Conservation (phyloP, 2,113 vertebrate species). For the Platichthys stellatus region DNA sequence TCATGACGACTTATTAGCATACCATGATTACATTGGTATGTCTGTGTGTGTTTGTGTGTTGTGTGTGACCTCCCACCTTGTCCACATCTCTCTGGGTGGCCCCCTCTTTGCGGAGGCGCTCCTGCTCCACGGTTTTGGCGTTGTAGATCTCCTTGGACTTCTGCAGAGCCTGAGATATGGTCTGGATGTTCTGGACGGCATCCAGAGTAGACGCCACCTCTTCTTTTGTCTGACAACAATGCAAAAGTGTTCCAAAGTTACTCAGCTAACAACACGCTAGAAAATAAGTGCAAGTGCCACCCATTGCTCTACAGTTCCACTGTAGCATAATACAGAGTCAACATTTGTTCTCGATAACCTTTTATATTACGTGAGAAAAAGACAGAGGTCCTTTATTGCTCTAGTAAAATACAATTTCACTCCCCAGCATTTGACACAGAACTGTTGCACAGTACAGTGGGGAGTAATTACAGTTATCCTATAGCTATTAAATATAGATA, state of each 20-base stretch:
- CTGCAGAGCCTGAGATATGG: constrained; percentile 91
- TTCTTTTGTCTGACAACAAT: constrained; percentile 89
- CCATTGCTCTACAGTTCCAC: not conserved
- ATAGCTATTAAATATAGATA: constrained; percentile 4
- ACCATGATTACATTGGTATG: constrained; percentile 41
- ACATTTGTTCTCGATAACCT: constrained; percentile 16
- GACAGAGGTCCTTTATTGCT: constrained; percentile 2
- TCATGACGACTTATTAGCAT: constrained; percentile 59
- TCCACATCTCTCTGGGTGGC: constrained; percentile 95
- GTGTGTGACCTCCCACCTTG: constrained; percentile 85
- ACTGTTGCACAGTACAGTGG: constrained; percentile 18
- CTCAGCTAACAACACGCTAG: not conserved
- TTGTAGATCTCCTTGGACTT: constrained; percentile 98
- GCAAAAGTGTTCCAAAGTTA: not conserved
- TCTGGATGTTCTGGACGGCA: constrained; percentile 96
- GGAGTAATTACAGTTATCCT: constrained; percentile 24
- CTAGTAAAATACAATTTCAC: constrained; percentile 2
- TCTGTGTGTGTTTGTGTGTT: constrained; percentile 42
- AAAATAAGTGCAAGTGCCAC: constrained; percentile 2
- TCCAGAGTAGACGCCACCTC: constrained; percentile 96
- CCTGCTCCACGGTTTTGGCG: constrained; percentile 92
- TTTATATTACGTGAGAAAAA: constrained; percentile 10
- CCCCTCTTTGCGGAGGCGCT: constrained; percentile 95
- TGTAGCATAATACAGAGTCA: not conserved
- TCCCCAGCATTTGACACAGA: constrained; percentile 20